Conservation (phyloP, 2,797 vertebrate species). For the Clamator glandarius region DNA sequence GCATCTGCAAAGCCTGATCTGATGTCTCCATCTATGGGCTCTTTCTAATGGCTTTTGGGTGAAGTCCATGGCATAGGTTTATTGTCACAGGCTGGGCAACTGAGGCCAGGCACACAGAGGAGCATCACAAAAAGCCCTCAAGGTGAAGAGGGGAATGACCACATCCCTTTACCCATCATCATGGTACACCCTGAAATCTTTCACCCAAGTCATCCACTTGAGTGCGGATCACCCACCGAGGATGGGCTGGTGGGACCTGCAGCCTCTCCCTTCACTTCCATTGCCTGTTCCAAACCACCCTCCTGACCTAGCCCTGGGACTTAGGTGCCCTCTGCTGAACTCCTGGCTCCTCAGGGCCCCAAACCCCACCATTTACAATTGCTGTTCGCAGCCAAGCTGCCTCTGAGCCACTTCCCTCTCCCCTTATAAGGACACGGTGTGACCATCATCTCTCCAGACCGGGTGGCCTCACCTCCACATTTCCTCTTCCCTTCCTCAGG, state of each 20-base stretch:
- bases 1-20: neutral
- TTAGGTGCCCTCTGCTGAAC: neutral
- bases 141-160: neutral
- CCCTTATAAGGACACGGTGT: neutral
- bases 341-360: neutral
- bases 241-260: neutral
- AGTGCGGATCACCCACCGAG: neutral
- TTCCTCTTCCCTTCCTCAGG: neutral
- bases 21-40: neutral
- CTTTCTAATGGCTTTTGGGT: neutral
- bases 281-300: neutral
- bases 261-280: neutral
- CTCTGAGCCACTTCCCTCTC: neutral
- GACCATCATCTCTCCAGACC: neutral
- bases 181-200: neutral
- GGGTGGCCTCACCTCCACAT: neutral
- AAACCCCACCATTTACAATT: neutral
- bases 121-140: neutral
- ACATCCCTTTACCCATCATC: neutral
- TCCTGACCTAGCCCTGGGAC: rapidly evolving
- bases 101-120: neutral
- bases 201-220: neutral
- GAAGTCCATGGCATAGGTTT: neutral
- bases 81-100: too few species aligned
- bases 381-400: neutral